Base-by-base conservation (phyloP, 2,888 invertebrate genomes). In the Candidula unifasciata region DNA sequence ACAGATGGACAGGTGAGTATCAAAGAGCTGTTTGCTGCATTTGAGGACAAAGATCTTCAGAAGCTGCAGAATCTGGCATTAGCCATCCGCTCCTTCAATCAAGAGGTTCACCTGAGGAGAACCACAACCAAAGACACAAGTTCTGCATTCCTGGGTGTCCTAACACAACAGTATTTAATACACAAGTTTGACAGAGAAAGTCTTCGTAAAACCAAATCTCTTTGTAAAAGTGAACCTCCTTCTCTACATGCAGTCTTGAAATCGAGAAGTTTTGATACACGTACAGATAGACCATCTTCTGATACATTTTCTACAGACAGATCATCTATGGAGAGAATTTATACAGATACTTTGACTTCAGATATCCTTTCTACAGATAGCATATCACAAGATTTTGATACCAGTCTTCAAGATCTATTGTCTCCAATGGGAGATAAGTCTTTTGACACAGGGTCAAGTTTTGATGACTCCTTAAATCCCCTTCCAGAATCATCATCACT, bases 211-310 rank as follows among this genome's bases (percentile, higher is more conserved):
- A 89, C 90, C 24, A 85, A 89, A 21, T 86, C 89, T 5, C 66
- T 88, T 6, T 89, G 90, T 82, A 90, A 88, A 84, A 89, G 89
- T 86, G 88, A 87, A 64, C 91, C 91, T 13, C 78, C 90, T 83
- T 85, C 90, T 86, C 87, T 90, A n/a, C 89, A 89, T 69, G 84
- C 87, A 37, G 68, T 89, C 35, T 83, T 21, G 18, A 80, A 81
- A 44, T 73, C 81, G 2, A 0, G 33, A 13, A 79, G 77, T 37
- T 27, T 57, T 44, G 78, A 78, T 35, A 57, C 35, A 16, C 27
- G 77, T 37, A 24, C 37, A 35, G 78, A 78, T 35, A 57, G n/a
- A 16, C 27, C 66, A 3, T 24, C 27, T 44, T 5, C 24, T 2
- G 21, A 33, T n/a, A 37, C 37, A 30, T 69, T 44, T 6, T 10